These are phyloP conservation scores for Hippocampus mohnikei DNA, from an alignment of 2,113 vertebrate genomes.

Conservation along the genomic window DNA sequence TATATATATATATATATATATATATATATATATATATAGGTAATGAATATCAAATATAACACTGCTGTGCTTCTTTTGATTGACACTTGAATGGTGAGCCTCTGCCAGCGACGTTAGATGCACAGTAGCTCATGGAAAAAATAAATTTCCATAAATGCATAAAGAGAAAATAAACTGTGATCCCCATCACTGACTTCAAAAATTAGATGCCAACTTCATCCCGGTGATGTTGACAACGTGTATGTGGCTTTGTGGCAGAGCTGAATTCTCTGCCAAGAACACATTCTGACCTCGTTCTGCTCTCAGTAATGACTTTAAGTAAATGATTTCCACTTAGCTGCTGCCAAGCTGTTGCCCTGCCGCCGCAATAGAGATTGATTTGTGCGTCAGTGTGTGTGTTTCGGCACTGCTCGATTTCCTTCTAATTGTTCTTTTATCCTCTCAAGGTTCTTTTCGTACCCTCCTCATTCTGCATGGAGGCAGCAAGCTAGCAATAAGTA, in stretches of 20 bases:
- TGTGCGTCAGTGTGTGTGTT: slow-evolving; percentile 32
- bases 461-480: slow-evolving; percentile 21
- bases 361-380: slow-evolving; percentile 68
- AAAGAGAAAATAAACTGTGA: neutral
- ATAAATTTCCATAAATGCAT: neutral
- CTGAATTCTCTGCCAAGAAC: slow-evolving; percentile 27
- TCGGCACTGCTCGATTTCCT: slow-evolving; percentile 35
- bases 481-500: slow-evolving; percentile 17
- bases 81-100: neutral
- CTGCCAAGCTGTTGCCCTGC: slow-evolving; percentile 51
- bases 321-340: slow-evolving; percentile 71
- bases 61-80: neutral
- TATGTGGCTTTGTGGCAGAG: slow-evolving; percentile 14
- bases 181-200: slow-evolving; percentile 16
- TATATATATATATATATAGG: no score
- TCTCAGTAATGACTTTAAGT: slow-evolving; percentile 69
- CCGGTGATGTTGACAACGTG: slow-evolving; percentile 12
- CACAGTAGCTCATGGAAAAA: neutral
- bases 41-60: neutral
- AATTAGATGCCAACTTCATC: slow-evolving; percentile 19
- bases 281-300: slow-evolving; percentile 60
- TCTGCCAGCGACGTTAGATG: neutral
- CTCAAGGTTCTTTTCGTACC: slow-evolving; percentile 39
- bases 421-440: slow-evolving; percentile 65
- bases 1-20: no score